Percentiles rank a stretch among this genome's conserved stretches.
phyloP scores from a whole-genome alignment of 1,140 invertebrate genomes.

The Temnothorax nylanderi region DNA sequence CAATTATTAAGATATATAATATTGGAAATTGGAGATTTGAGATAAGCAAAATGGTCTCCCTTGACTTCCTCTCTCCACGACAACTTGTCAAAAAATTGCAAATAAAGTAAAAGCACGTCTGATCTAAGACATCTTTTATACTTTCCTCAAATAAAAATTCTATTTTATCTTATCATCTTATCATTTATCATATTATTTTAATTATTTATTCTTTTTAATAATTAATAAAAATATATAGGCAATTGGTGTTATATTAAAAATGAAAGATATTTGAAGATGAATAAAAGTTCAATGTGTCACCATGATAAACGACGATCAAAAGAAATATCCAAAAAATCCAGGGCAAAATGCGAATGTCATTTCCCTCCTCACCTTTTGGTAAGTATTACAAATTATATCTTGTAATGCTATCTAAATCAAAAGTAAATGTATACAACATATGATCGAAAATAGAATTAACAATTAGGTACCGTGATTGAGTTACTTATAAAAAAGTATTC shows the following conservation, averaged over 20 bases:
- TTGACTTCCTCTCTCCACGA: no score
- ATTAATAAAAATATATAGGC: not conserved
- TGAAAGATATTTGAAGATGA: slow-evolving; percentile 3
- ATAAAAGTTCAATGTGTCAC: not conserved
- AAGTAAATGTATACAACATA: not conserved
- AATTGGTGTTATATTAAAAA: not conserved
- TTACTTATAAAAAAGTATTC: not conserved
- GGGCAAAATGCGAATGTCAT: slow-evolving; percentile 85
- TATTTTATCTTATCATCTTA: not conserved
- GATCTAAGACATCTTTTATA: not conserved
- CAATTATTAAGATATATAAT: no score
- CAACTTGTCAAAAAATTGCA: no score
- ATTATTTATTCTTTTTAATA: not conserved
- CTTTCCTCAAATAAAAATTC: not conserved
- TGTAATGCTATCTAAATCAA: not conserved
- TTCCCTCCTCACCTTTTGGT: slow-evolving; percentile 86
- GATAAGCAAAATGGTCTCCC: no score
- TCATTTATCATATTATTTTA: not conserved
- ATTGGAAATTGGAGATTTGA: no score
- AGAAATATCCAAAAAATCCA: slow-evolving; percentile 84
- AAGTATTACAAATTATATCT: slow-evolving; percentile 72
- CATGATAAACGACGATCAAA: slow-evolving; percentile 83
- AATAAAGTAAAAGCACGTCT: no score
- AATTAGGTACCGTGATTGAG: not conserved
- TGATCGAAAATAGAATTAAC: no score